These are phyloP conservation scores for Drosophila helvetica DNA, from an alignment of 2,888 invertebrate genomes.

Conservation along the genomic window DNA sequence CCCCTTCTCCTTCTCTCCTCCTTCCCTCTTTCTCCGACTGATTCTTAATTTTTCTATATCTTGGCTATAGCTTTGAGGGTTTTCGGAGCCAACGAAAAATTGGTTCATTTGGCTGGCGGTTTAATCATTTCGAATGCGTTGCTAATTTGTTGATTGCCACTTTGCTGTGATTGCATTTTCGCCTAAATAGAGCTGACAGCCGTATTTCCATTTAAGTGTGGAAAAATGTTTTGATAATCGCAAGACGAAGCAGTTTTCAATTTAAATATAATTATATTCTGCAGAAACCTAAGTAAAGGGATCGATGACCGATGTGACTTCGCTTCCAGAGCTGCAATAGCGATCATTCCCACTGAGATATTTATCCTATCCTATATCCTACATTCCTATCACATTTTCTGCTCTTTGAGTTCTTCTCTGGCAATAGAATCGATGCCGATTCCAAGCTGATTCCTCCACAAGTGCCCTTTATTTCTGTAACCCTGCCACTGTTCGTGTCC, in stretches of 20 bases:
- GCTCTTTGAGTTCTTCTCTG: too few species aligned
- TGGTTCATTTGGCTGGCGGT: slow-evolving; percentile 53
- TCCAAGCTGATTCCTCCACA: too few species aligned
- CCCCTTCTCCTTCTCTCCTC: not conserved
- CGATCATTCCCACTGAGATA: too few species aligned
- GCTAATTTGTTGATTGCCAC: slow-evolving; percentile 50
- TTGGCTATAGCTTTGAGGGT: slow-evolving; percentile 31
- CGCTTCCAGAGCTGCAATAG: too few species aligned
- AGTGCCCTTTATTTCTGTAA: too few species aligned
- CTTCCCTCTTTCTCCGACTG: slow-evolving; percentile 17
- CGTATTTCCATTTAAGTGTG: not conserved
- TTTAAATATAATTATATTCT: not conserved
- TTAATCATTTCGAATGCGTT: slow-evolving; percentile 53
- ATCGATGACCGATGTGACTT: not conserved
- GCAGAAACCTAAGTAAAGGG: not conserved
- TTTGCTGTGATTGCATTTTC: slow-evolving; percentile 37
- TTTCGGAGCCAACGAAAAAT: slow-evolving; percentile 49
- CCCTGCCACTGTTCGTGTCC: not conserved
- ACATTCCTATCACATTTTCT: too few species aligned
- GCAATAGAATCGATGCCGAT: too few species aligned
- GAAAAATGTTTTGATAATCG: not conserved
- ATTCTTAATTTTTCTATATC: slow-evolving; percentile 45
- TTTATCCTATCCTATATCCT: too few species aligned
- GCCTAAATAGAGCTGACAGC: slow-evolving; percentile 29
- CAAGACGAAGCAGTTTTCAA: slow-evolving; percentile 7